phyloP scores from a whole-genome alignment of 2,113 vertebrate genomes.

The Pygoscelis adeliae region DNA sequence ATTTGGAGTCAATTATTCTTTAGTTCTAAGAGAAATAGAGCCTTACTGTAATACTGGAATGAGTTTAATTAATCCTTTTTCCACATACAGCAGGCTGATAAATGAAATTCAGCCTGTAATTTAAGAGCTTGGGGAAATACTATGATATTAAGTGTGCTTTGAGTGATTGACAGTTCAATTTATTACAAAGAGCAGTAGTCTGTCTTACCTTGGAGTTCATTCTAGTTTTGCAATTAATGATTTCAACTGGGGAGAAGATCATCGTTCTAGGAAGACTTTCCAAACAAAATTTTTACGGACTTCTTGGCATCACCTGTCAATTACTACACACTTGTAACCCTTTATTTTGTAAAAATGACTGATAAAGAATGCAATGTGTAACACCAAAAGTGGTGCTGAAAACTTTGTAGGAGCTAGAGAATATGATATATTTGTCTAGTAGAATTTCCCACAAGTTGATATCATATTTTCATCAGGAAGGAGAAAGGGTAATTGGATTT shows the following conservation, averaged over 20 bases:
- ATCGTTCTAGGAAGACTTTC: neutral
- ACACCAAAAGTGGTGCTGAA: neutral
- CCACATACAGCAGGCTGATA: conserved; percentile 75
- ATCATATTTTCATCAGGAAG: conserved; percentile 73
- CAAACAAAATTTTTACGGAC: conserved; percentile 14
- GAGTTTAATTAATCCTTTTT: conserved; percentile 83
- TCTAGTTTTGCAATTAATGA: conserved; percentile 70
- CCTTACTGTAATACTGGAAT: conserved; percentile 62
- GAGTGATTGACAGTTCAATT: conserved; percentile 80
- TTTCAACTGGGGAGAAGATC: conserved; percentile 40
- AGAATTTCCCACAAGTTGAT: conserved; percentile 50
- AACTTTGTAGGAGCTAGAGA: conserved; percentile 27
- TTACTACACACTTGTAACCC: neutral
- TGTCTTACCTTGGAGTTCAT: conserved; percentile 45
- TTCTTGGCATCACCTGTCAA: neutral
- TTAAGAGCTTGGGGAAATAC: conserved; percentile 74
- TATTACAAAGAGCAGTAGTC: conserved; percentile 71
- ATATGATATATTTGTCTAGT: conserved; percentile 64
- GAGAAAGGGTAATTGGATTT: conserved; percentile 84
- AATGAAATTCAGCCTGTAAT: conserved; percentile 80
- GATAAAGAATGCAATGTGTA: neutral
- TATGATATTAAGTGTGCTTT: conserved; percentile 69
- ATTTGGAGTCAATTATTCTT: conserved; percentile 69
- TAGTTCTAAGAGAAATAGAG: conserved; percentile 60
- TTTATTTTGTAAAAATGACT: neutral